Evolutionary conservation across 2,888 invertebrate genomes (phyloP), one percentile per base, ranked within the genome.

Genomic region (Heliconius cydno): DNA sequence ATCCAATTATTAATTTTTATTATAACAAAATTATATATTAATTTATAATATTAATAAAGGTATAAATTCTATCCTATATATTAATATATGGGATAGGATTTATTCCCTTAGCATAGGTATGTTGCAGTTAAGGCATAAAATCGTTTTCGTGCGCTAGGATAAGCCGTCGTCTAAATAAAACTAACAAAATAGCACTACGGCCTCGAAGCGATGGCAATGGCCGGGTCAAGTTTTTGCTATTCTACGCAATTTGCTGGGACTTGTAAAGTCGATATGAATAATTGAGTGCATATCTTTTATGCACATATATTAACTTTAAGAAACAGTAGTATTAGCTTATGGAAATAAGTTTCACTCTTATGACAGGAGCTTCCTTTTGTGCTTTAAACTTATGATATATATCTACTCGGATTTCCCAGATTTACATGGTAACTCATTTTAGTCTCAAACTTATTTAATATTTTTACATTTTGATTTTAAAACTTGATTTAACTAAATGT

Each of bases 201-300:
- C 84, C 84, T 84, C 85, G 73, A 67, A 78, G 73, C 38, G 84
- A 85, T 83, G 85, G 81, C 83, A 83, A 82, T 80, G 83, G 81
- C 80, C 82, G 79, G 79, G 83, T 82, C 79, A 79, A 82, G 77
- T 80, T 79, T 83, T 84, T 81, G 80, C 78, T 82, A 80, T 82
- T 80, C 75, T 72, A 79, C 78, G 76, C 81, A 82, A 83, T 83
- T 80, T 72, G 77, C 83, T 46, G 78, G 78, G 76, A 80, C 78
- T 80, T 68, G 82, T 82, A 78, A 83, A 83, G 82, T 83, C 76
- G 81, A 84, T 82, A 83, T 80, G 80, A 84, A 83, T 84, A 79
- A 83, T 84, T 83, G 77, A 83, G 77, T 75, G 76, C 79, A 80
- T 80, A 83, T 82, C 77, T 78, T 78, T 65, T 81, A 81, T 70